Base-by-base conservation (phyloP, 35 echinoderm and acorn worm genomes). In the Eucidaris tribuloides region DNA sequence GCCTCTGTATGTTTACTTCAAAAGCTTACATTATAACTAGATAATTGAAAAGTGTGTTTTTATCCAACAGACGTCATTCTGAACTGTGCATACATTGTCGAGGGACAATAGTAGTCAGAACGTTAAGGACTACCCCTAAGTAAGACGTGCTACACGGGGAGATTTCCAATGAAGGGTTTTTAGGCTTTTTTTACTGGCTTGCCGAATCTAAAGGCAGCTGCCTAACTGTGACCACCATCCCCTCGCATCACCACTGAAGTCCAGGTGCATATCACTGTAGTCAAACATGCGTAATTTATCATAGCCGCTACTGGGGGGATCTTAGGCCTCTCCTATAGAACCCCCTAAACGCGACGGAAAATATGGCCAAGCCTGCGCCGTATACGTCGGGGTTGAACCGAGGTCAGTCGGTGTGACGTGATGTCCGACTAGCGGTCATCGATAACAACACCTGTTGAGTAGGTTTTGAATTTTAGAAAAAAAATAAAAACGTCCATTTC, bases 1-100 rank as follows among this genome's bases (percentile, higher is more conserved):
- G 62, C 40, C 24, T 71, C 82, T 41, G 45, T 84, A 29, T 84
- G 82, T 84, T 84, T 84, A 65, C 82, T 65, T 65, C 82, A 84
- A 63, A 84, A 40, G 82, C 82, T 84, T 84, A 84, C 62, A 84
- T 71, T 71, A 84, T 71, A 45, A 39, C 82, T 68, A 84, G 82
- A 84, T 65, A 84, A 84, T 84, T 71, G 82, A 84, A 84, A 84
- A 84, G 82, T 84, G 82, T 84, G 82, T 84, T 84, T 84, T 84
- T 49, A 84, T 84, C 45, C 45, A 43, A 25, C 82, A 74, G 68
- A 84, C 82, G 62, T 84, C 82, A 84, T 84, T 57, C 34, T 63
- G 62, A 84, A 41, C 82, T 84, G 82, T 84, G 82, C 82, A 84
- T 84, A 84, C 82, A 84, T 84, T 84, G 82, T 84, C 60, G 40